Conservation (phyloP, 2,888 invertebrate genomes). For the Cataglyphis rosenhaueri region DNA sequence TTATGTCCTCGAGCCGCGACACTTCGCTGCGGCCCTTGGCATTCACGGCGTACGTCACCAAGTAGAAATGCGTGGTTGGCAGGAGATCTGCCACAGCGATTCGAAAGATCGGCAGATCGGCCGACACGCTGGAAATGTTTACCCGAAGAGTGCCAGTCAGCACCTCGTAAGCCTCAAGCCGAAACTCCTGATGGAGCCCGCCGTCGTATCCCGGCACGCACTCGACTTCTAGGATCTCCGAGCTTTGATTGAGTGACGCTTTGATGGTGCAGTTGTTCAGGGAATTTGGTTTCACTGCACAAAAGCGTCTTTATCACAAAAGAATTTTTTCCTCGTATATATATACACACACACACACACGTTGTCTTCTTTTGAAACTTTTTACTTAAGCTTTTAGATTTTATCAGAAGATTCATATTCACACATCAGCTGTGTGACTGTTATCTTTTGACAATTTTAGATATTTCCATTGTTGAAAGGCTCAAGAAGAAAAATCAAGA, state of each 20-base stretch:
- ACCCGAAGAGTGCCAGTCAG: slow-evolving; percentile 90
- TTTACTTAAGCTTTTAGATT: background rate
- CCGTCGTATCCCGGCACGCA: slow-evolving; percentile 96
- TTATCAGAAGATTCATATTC: background rate
- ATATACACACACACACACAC: too few relatives aligned
- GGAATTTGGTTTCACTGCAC: slow-evolving; percentile 91
- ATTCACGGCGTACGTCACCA: slow-evolving; percentile 93
- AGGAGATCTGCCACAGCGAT: slow-evolving; percentile 88
- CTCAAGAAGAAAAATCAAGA: background rate
- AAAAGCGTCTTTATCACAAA: slow-evolving; percentile 12
- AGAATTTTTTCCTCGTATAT: background rate
- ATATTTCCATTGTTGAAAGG: background rate
- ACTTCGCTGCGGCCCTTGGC: slow-evolving; percentile 94
- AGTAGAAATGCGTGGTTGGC: slow-evolving; percentile 85
- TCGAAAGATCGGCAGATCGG: slow-evolving; percentile 88
- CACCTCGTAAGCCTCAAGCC: slow-evolving; percentile 93
- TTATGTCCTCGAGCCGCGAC: slow-evolving; percentile 93
- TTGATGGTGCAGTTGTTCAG: slow-evolving; percentile 95
- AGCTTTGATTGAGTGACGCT: slow-evolving; percentile 87
- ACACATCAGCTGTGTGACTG: background rate
- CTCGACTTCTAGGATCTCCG: slow-evolving; percentile 90
- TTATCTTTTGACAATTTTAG: background rate
- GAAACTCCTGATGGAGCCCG: slow-evolving; percentile 92
- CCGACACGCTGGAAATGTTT: slow-evolving; percentile 89
- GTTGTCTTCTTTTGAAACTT: background rate